Evolutionary conservation across 2,797 vertebrate genomes (phyloP), one percentile per base, ranked within the genome.

Genomic region (Poeciliopsis presidionis): DNA sequence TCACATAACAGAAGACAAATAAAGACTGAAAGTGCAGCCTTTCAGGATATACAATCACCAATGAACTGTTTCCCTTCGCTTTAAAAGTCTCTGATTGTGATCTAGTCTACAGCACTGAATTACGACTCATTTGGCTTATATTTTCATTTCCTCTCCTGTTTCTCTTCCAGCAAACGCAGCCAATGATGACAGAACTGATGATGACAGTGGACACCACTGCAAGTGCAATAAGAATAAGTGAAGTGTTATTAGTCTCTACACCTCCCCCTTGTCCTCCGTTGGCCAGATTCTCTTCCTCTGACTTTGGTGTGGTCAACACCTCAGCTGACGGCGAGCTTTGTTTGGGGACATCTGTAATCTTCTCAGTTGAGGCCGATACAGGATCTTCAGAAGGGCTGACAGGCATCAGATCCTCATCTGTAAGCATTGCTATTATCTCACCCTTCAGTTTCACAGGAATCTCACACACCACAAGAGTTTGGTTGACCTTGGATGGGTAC

Each of bases 401-500:
- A 30, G 77, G 45, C 16, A 73, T 36, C 47, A 95, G 45, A n/a
- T 87, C 69, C 18, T 89, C 73, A 7, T 94, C 80, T 1, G 78
- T 82, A 72, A 97, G 81, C 41, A 89, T 18, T 0, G 87, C 11
- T 0, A 99, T 89, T 11, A 86, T 85, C 70, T 90, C 91, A 6
- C 94, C 95, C 18, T 57, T 88, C 73, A 96, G 85, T 20, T 46
- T 28, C 0, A 79, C 79, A 7, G 97, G 97, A 78, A 88, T 92
- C 25, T 88, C 89, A 33, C 98, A 99, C 7, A 96, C 82, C 0
- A 98, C 89, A 13, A 93, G 86, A 16, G 79, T 92, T 74, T 94
- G 89, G 76, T 96, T 95, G n/a, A 83, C 92, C 77, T 96, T 96
- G 25, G 87, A 83, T 51, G 90, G 87, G 85, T 97, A 90, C 65